phyloP scores from a whole-genome alignment of 2,888 invertebrate genomes.

The Drosophila kuntzei region DNA sequence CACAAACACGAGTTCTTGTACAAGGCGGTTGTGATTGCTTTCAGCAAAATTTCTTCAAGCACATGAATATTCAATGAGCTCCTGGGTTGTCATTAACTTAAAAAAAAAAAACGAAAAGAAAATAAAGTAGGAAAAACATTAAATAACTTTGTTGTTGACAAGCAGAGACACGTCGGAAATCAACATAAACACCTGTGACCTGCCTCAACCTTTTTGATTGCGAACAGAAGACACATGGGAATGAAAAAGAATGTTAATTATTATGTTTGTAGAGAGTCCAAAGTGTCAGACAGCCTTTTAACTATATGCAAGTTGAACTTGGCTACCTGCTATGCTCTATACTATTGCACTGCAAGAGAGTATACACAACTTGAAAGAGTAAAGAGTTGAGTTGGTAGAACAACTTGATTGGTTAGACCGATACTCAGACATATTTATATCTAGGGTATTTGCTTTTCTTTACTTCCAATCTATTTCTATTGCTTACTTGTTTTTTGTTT shows the following conservation, averaged over 20 bases:
- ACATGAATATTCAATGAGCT: slow-evolving; percentile 64
- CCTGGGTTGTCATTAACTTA: slow-evolving; percentile 31
- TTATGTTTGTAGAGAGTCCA: not conserved
- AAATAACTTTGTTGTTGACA: slow-evolving; percentile 4
- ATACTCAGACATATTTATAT: not conserved
- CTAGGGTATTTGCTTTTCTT: not conserved
- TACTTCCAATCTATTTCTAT: not conserved
- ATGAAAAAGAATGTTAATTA: slow-evolving; percentile 9
- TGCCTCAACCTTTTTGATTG: slow-evolving; percentile 23
- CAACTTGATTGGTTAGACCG: not conserved
- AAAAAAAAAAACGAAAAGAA: slow-evolving; percentile 6
- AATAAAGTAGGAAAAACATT: slow-evolving; percentile 8
- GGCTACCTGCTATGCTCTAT: not conserved
- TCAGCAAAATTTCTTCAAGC: slow-evolving; percentile 31
- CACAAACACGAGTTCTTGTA: slow-evolving; percentile 6
- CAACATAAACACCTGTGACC: slow-evolving; percentile 45
- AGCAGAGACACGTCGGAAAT: slow-evolving; percentile 14
- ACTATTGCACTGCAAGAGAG: not conserved
- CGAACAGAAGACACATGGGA: not conserved
- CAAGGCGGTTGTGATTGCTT: slow-evolving; percentile 32
- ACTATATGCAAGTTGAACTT: not conserved
- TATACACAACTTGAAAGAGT: not conserved
- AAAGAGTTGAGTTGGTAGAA: not conserved
- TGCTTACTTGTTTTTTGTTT: not conserved
- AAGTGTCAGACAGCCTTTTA: not conserved